These are phyloP conservation scores for Actinemys pallida DNA, from an alignment of 2,113 vertebrate genomes.

Conservation along the genomic window DNA sequence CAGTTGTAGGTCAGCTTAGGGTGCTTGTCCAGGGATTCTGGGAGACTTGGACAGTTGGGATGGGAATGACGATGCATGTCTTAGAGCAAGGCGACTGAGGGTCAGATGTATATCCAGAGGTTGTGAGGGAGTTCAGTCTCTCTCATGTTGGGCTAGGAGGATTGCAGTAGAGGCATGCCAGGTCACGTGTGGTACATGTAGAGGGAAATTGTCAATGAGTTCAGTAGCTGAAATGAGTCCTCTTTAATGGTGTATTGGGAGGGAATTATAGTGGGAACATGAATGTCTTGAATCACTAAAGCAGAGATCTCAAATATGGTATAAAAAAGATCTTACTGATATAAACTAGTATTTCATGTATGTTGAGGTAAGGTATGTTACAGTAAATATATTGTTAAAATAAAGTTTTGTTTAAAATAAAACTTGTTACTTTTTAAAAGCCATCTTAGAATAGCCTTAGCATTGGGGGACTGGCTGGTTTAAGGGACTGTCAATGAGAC, in stretches of 20 bases:
- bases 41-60: neutral
- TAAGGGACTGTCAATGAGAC: neutral
- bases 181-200: neutral
- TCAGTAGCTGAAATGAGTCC: neutral
- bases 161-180: neutral
- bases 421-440: neutral
- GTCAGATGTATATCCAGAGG: neutral
- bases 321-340: neutral
- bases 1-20: neutral
- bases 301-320: neutral
- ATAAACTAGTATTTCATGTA: neutral
- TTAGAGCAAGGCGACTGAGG: neutral
- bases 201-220: neutral
- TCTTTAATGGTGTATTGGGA: neutral
- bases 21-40: neutral
- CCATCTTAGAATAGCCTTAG: neutral
- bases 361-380: neutral
- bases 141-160: neutral
- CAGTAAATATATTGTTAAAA: neutral
- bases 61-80: neutral
- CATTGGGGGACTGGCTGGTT: neutral
- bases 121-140: neutral
- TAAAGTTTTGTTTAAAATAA: neutral
- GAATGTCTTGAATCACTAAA: neutral
- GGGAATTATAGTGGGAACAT: neutral